Evolutionary conservation across 2,888 invertebrate species (phyloP).

Genomic region (Machimus rusticus): DNA sequence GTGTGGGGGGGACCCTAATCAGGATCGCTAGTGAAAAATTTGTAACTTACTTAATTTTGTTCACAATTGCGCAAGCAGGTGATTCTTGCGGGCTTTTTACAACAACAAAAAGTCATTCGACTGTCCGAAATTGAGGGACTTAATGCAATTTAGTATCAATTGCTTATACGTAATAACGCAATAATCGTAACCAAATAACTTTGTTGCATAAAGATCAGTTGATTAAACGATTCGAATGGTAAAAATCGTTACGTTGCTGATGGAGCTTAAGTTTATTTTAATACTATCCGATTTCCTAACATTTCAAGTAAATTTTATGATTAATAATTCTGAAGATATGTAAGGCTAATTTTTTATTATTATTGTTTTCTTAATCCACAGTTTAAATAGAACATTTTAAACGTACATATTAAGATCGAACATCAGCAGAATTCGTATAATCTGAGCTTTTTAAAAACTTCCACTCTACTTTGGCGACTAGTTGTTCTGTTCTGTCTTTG

Average conservation of each 20-base stretch:
- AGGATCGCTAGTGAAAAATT: slow-evolving; percentile 35
- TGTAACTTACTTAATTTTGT: slow-evolving; percentile 31
- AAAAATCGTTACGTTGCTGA: not conserved
- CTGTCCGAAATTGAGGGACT: not conserved
- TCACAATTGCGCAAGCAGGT: slow-evolving; percentile 42
- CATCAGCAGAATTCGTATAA: too few species aligned
- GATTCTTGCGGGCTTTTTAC: slow-evolving; percentile 27
- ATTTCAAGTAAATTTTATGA: not conserved
- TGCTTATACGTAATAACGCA: not conserved
- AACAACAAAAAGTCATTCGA: not conserved
- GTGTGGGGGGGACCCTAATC: not conserved
- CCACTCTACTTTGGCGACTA: not conserved
- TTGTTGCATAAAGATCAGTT: not conserved
- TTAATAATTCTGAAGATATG: not conserved
- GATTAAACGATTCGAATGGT: not conserved
- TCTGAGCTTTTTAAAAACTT: too few species aligned
- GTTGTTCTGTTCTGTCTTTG: not conserved
- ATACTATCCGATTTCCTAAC: not conserved
- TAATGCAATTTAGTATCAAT: not conserved
- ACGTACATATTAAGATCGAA: too few species aligned
- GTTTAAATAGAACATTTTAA: too few species aligned
- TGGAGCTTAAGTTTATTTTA: not conserved
- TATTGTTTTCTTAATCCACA: too few species aligned
- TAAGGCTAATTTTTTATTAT: too few species aligned
- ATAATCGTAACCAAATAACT: not conserved